Conservation (phyloP, 2,113 vertebrate species). For the Odontesthes bonariensis region DNA sequence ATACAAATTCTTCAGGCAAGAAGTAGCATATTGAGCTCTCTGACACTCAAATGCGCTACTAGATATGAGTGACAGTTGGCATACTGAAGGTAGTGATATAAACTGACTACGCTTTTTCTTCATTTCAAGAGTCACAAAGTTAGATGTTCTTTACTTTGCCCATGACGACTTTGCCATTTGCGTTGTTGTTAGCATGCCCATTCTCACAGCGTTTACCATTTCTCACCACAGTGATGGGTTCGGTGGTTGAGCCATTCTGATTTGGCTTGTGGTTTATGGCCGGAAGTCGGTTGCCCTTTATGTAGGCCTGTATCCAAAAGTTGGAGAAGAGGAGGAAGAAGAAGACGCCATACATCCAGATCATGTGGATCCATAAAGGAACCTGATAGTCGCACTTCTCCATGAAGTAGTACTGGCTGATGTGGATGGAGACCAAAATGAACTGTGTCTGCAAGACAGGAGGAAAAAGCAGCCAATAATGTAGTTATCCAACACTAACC, state of each 20-base stretch:
- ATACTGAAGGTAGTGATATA: not conserved
- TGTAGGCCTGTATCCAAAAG: slow-evolving; percentile 98
- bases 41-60: slow-evolving; percentile 17
- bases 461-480: not conserved
- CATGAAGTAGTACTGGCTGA: slow-evolving; percentile 99
- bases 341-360: slow-evolving; percentile 96
- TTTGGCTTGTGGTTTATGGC: slow-evolving; percentile 26
- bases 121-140: slow-evolving; percentile 48
- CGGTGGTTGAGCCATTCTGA: slow-evolving; percentile 60
- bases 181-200: slow-evolving; percentile 76
- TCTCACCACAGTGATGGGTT: slow-evolving; percentile 48
- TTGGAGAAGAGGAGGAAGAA: slow-evolving; percentile 97
- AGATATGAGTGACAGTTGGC: slow-evolving; percentile 25
- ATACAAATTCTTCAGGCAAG: slow-evolving; percentile 22
- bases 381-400: slow-evolving; percentile 92
- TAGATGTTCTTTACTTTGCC: slow-evolving; percentile 93
- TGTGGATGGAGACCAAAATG: slow-evolving; percentile 91
- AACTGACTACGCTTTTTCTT: slow-evolving; percentile 10
- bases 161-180: slow-evolving; percentile 85
- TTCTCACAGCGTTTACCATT: slow-evolving; percentile 83
- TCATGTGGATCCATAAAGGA: slow-evolving; percentile 94
- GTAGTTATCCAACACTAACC: too few species aligned
- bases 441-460: slow-evolving; percentile 88
- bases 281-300: slow-evolving; percentile 93
- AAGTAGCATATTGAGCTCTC: slow-evolving; percentile 37